Percentiles rank a stretch among this genome's conserved stretches.
phyloP scores from a whole-genome alignment of 2,113 vertebrate species.

The Casuarius casuarius region DNA sequence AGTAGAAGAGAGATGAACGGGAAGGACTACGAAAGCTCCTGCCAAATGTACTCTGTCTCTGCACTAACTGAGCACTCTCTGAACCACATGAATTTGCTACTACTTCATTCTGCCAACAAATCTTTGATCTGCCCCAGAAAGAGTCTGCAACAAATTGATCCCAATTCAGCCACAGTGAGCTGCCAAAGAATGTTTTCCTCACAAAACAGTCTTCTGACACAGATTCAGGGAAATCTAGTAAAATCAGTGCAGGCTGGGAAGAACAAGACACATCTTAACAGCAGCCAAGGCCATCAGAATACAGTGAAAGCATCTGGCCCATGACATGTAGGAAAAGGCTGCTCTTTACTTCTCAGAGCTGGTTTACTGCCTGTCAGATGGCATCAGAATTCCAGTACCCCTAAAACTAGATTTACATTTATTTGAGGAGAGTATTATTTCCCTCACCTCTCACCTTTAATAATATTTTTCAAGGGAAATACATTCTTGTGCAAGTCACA shows the following conservation, averaged over 20 bases:
- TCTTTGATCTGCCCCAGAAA: not conserved
- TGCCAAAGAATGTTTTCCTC: not conserved
- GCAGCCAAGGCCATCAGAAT: not conserved
- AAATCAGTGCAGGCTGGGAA: not conserved
- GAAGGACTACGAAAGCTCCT: not conserved
- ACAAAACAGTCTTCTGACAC: not conserved
- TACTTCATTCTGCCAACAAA: not conserved
- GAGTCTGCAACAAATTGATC: not conserved
- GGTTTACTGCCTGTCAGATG: not conserved
- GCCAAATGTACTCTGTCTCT: accelerated
- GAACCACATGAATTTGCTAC: not conserved
- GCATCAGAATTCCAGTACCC: not conserved
- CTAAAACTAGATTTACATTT: not conserved
- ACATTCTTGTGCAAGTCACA: not conserved
- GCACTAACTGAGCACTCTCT: not conserved
- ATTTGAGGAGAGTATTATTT: not conserved
- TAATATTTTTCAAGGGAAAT: not conserved
- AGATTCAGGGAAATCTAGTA: not conserved
- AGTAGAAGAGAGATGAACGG: not conserved
- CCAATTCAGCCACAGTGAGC: not conserved
- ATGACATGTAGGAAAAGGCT: not conserved
- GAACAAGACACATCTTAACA: accelerated
- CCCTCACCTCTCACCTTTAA: too few species aligned
- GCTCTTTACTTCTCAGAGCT: not conserved
- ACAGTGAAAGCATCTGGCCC: not conserved